Base-by-base conservation (phyloP, 2,888 invertebrate species). In the Ormyrus nitidulus region DNA sequence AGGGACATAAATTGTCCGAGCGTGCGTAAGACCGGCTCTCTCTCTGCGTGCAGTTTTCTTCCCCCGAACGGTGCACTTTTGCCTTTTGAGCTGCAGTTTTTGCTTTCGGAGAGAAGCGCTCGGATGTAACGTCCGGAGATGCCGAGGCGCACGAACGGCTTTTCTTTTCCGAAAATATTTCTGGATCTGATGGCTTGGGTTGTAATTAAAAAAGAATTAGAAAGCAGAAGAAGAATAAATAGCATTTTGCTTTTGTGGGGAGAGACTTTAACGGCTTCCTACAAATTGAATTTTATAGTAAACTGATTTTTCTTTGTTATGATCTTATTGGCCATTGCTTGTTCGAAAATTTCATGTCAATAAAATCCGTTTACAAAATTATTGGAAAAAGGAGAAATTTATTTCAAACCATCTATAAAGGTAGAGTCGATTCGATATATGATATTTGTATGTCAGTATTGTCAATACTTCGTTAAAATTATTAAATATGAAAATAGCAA, bases 1-100 rank as follows among this genome's bases (percentile, higher is more conserved):
- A 54, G n/a, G 49, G 51, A 77, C 44, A 76, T 61, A 65, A 65
- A 77, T 71, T 69, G 46, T 11, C 54, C 19, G 53, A 61, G 54
- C 51, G 69, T 9, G 54, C 44, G 54, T 11, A n/a, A 34, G 53
- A 51, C 34, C 49, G 19, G 53, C 56, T 79, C 70, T 61, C 64
- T 54, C 53, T 72, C 51, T 71, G 44, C 6, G 51, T 13, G 11
- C 44, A 59, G 6, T 34, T 34, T 34, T 34, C 34, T 34, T 34
- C 34, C 34, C 34, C 34, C 34, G 34, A 34, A 4, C 34, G 34
- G 34, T 34, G 34, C 34, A 34, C 34, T 34, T 34, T 34, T 34
- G 34, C 34, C 34, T 34, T 0, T 34, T 34, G 4, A 34, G 34
- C 34, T 34, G 34, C 34, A 34, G 34, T 34, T 34, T 34, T 34